Conservation (phyloP, 2,888 invertebrate species). For the Choreutis nemorana region DNA sequence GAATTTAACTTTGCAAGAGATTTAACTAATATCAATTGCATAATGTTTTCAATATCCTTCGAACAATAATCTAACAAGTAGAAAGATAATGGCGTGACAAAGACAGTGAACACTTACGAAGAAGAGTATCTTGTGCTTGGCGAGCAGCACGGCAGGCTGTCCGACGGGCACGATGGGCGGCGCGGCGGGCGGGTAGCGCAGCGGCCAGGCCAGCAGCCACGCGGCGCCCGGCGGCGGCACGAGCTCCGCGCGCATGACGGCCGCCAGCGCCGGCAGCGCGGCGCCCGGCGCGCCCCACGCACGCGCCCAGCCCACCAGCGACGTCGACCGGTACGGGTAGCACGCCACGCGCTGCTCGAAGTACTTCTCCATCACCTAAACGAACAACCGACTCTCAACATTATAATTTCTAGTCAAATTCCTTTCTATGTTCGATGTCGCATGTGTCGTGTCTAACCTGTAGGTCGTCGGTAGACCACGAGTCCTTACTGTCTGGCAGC, state of each 20-base stretch:
- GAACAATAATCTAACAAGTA: too few relatives aligned
- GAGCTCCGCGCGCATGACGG: conserved; percentile 77
- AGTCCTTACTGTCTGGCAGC: conserved; percentile 84
- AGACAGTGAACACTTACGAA: conserved; percentile 75
- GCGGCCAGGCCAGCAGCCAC: conserved; percentile 92
- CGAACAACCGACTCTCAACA: background rate
- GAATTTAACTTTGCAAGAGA: too few relatives aligned
- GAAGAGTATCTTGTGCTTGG: conserved; percentile 88
- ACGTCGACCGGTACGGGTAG: conserved; percentile 90
- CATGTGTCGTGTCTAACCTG: conserved; percentile 63
- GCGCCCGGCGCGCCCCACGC: conserved; percentile 85
- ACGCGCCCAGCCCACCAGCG: conserved; percentile 85
- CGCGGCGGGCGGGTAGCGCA: conserved; percentile 90
- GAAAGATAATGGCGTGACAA: background rate
- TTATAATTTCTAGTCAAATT: background rate
- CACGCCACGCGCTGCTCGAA: conserved; percentile 90
- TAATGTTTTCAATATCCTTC: too few relatives aligned
- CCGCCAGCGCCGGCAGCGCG: conserved; percentile 91
- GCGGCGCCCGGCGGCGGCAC: conserved; percentile 65
- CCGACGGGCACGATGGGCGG: conserved; percentile 91
- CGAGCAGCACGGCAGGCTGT: conserved; percentile 85
- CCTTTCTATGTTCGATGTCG: background rate
- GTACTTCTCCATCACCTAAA: conserved; percentile 88
- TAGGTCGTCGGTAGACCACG: conserved; percentile 87
- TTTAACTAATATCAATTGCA: too few relatives aligned